Evolutionary conservation across 2,113 vertebrate genomes (phyloP), one percentile per base, ranked within the genome.

Genomic region (Butastur rufipennis): DNA sequence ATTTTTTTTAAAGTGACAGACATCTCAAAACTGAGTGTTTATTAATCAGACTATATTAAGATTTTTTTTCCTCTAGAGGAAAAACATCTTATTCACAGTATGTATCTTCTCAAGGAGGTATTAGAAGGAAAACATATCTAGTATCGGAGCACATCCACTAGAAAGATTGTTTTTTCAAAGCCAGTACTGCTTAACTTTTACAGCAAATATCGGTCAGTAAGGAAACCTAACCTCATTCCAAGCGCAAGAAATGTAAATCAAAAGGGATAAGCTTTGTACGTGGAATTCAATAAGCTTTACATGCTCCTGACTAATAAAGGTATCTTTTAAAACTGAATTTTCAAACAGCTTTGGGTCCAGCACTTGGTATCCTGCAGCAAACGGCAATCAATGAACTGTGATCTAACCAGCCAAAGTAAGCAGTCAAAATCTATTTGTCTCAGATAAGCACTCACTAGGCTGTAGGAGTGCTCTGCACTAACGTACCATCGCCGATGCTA

Each of bases 361-460:
- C 52, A 68, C 27, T 88, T n/a, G 2, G 52, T 93, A 81, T 82
- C 88, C 95, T 85, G 91, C 65, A 97, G 92, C 94, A 95, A 97
- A 92, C 18, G 8, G 91, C 61, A 90, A 96, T 94, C 95, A 93
- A 97, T 92, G 97, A 98, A 84, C 62, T 97, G 89, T 96, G 88
- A 94, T 82, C 95, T 97, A 94, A 97, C 70, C 67, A 95, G 90
- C 61, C 90, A 93, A 97, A 97, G 95, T 91, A 97, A 97, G 93
- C 47, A 91, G 84, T 97, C 93, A 97, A 88, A 98, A 96, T 95
- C 88, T 95, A 95, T 97, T 95, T 97, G 80, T 74, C 75, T 97
- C 96, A 97, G 84, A 90, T 81, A 95, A 97, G 91, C 81, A 88
- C 81, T 88, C 88, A 55, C 55, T 50, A 79, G 59, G 67, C 93